Conservation (phyloP, 2,888 invertebrate genomes). For the Cosmorhoe ocellata region DNA sequence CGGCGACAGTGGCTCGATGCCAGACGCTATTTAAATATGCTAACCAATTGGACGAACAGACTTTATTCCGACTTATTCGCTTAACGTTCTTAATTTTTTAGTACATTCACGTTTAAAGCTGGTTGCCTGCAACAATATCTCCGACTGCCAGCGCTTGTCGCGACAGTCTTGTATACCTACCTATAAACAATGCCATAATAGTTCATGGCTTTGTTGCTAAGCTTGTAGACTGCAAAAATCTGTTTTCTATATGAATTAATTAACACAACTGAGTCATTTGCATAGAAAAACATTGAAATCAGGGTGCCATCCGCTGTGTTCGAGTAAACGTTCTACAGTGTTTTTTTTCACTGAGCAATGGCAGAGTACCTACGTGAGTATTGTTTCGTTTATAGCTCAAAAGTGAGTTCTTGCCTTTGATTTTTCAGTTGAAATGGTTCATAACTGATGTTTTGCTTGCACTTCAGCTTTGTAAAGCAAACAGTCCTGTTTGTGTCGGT, state of each 20-base stretch:
- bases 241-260: slow-evolving; percentile 1
- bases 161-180: too few species aligned
- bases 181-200: too few species aligned
- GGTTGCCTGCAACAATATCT: neutral
- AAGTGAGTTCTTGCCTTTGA: slow-evolving; percentile 11
- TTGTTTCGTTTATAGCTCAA: too few species aligned
- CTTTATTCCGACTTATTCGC: slow-evolving; percentile 55
- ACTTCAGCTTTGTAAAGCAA: too few species aligned
- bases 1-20: slow-evolving; percentile 69
- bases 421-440: slow-evolving; percentile 3
- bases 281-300: slow-evolving; percentile 50
- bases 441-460: neutral
- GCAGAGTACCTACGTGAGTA: neutral
- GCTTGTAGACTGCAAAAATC: neutral
- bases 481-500: too few species aligned
- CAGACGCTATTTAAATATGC: slow-evolving; percentile 77
- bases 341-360: slow-evolving; percentile 4
- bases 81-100: slow-evolving; percentile 46
- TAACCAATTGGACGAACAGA: slow-evolving; percentile 69
- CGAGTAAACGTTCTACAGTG: slow-evolving; percentile 1
- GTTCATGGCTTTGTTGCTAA: too few species aligned
- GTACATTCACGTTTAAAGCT: slow-evolving; percentile 10
- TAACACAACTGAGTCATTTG: slow-evolving; percentile 52
- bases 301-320: slow-evolving; percentile 8
- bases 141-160: too few species aligned